Evolutionary conservation across 1,140 invertebrate genomes (phyloP).

Genomic region (Hestina assimilis): DNA sequence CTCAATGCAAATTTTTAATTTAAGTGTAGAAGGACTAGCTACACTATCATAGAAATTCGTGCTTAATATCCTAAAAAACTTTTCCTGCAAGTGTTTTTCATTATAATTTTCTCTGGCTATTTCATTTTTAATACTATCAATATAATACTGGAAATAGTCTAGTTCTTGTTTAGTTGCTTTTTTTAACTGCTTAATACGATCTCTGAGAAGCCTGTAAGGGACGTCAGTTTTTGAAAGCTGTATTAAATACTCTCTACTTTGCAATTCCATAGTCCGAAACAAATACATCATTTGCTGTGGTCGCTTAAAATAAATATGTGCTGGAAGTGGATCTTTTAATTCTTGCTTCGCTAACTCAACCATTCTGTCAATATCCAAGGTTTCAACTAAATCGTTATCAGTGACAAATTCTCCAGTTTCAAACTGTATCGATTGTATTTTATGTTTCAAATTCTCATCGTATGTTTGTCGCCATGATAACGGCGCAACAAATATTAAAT

Average conservation of each 20-base stretch:
- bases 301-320: constrained; percentile 79
- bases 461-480: constrained; percentile 78
- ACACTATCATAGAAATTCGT: constrained; percentile 71
- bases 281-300: constrained; percentile 79
- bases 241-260: constrained; percentile 82
- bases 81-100: constrained; percentile 54
- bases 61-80: constrained; percentile 64
- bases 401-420: constrained; percentile 53
- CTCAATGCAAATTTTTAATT: constrained; percentile 81
- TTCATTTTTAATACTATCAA: constrained; percentile 57
- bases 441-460: constrained; percentile 56
- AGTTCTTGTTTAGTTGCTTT: constrained; percentile 52
- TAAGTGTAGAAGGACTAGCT: constrained; percentile 79
- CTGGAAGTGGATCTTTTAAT: constrained; percentile 58
- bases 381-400: constrained; percentile 63
- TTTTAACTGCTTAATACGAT: constrained; percentile 72
- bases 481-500: constrained; percentile 81
- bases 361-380: constrained; percentile 66
- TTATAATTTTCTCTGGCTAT: constrained; percentile 60
- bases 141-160: constrained; percentile 71
- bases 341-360: constrained; percentile 64
- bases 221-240: constrained; percentile 81
- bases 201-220: constrained; percentile 76
- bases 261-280: constrained; percentile 81
- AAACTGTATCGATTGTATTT: constrained; percentile 56